Evolutionary conservation across 2,113 vertebrate species (phyloP).

Genomic region (Platycercus adscitus): DNA sequence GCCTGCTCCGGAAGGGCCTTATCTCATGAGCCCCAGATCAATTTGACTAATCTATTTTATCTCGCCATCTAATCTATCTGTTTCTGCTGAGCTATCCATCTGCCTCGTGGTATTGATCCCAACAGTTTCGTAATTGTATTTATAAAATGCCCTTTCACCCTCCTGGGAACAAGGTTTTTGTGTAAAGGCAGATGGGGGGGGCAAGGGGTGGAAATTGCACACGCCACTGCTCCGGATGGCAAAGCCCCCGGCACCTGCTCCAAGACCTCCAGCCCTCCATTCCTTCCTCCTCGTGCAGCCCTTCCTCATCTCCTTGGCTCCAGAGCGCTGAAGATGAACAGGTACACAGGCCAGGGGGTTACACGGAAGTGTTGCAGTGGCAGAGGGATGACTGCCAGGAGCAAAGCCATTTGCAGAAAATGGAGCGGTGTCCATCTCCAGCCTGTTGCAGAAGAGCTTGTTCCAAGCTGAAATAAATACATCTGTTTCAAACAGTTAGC

Average conservation of each 20-base stretch:
- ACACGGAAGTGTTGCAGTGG: rapidly evolving
- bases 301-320: rapidly evolving
- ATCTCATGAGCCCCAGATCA: neutral
- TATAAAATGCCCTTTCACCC: constrained; percentile 55
- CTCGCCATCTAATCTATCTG: constrained; percentile 40
- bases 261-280: neutral
- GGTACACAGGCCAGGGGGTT: rapidly evolving
- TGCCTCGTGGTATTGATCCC: neutral
- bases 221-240: neutral
- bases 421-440: neutral
- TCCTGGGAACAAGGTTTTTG: neutral
- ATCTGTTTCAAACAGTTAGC: neutral
- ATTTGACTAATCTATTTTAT: constrained; percentile 51
- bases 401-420: neutral
- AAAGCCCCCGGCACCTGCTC: rapidly evolving
- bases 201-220: neutral
- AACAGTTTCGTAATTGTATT: constrained; percentile 46
- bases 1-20: neutral
- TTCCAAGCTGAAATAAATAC: neutral
- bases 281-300: neutral
- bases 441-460: neutral
- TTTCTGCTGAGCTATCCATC: constrained; percentile 32
- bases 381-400: neutral
- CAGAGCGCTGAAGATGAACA: neutral
- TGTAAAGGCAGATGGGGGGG: neutral